Base-by-base conservation (phyloP, 2,888 invertebrate genomes). In the Crematogaster levior region DNA sequence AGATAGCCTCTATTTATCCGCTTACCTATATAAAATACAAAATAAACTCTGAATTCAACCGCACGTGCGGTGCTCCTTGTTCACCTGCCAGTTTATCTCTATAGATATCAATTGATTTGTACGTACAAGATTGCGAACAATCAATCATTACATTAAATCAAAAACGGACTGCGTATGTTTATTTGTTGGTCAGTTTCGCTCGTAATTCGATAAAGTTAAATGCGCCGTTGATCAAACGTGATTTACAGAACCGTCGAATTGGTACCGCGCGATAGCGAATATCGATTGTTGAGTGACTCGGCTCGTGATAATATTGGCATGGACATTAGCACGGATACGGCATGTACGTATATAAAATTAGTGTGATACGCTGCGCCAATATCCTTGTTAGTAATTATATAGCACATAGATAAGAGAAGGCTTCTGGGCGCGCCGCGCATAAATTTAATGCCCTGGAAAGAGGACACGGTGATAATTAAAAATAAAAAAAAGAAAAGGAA, bases 321-420 rank as follows among this genome's bases (percentile, higher is more conserved):
- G 6, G 61, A 61, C 61, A 73, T 73, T 61, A 73, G 21, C 61
- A 43, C n/a, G 30, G 24, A 43, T 27, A 63, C 27, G 63, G 12
- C 43, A 30, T 60, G 21, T 61, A 60, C 73, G 18, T 21, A 61
- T 30, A 18, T 9, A 30, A 30, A 73, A 61, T 73, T 73, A 73
- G 30, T 30, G 73, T 18, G 34, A 61, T 15, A 34, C 15, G 60
- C 27, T 40, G 18, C 46, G 61, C 46, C 73, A 73, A 73, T 73
- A 61, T 61, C 5, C 46, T 61, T 34, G 61, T 61, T 73, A 46
- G 61, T 46, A 61, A 73, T 73, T 73, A 43, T 18, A 61, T n/a
- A 7, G 21, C 3, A 24, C 21, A 34, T 6, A 40, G 12, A 18
- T 37, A 24, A 9, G 9, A n/a, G 40, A 10, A 30, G 30, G 21